Evolutionary conservation across 64 coral and sea anemone species (phyloP).

Genomic region (Cladopsammia gracilis): DNA sequence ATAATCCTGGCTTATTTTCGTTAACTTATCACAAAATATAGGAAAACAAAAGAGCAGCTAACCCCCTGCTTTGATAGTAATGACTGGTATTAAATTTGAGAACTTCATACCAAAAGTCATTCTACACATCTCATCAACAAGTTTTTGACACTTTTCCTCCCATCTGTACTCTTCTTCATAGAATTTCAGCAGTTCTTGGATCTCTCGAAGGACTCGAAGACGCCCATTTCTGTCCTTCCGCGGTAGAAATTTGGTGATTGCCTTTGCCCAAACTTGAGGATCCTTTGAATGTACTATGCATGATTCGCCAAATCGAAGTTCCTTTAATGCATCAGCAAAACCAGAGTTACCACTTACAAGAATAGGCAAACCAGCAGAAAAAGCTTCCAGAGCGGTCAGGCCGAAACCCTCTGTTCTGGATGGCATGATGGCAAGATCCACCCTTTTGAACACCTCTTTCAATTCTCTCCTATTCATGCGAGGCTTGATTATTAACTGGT

Average conservation of each 20-base stretch:
- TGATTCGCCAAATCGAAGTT: not conserved
- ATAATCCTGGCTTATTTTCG: too few species aligned
- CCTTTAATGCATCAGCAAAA: not conserved
- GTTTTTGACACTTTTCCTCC: too few species aligned
- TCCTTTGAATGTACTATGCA: not conserved
- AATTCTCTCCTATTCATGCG: not conserved
- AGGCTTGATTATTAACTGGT: not conserved
- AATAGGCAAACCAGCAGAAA: constrained; percentile 26
- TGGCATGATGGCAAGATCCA: not conserved
- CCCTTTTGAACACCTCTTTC: not conserved
- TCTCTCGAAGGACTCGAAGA: too few species aligned
- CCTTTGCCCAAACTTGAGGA: not conserved
- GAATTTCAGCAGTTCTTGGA: too few species aligned
- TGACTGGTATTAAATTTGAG: too few species aligned
- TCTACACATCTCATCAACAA: too few species aligned
- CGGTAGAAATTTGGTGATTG: not conserved
- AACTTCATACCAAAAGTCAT: too few species aligned
- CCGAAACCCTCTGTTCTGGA: constrained; percentile 30
- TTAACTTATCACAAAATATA: too few species aligned
- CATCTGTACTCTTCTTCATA: too few species aligned
- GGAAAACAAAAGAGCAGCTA: too few species aligned
- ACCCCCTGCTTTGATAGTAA: too few species aligned
- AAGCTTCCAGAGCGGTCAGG: not conserved
- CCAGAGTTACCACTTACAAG: not conserved
- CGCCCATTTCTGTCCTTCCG: too few species aligned